Evolutionary conservation across 2,797 vertebrate genomes (phyloP).

Genomic region (Petrocephalus sullivani): DNA sequence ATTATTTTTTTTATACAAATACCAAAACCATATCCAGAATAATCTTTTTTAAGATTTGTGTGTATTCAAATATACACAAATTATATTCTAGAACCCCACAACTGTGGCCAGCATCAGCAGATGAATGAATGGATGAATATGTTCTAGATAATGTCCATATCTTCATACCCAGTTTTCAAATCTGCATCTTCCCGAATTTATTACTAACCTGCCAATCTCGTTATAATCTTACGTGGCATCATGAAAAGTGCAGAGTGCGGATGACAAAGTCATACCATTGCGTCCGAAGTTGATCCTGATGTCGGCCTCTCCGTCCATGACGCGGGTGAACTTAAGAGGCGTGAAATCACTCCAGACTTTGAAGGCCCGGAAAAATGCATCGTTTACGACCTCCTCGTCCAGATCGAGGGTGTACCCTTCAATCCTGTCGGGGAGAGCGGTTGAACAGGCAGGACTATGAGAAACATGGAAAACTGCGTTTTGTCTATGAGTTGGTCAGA

Average conservation of each 20-base stretch:
- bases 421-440: conserved; percentile 65
- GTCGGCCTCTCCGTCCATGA: conserved; percentile 92
- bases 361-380: conserved; percentile 91
- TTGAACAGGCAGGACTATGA: not conserved
- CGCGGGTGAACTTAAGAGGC: conserved; percentile 76
- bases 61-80: not conserved
- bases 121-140: not conserved
- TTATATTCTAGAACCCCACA: not conserved
- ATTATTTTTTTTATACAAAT: not conserved
- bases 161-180: not conserved
- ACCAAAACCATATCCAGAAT: not conserved
- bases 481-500: not conserved
- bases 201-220: not conserved
- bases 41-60: not conserved
- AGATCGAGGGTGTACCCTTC: conserved; percentile 84
- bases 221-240: not conserved
- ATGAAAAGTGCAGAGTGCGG: not conserved
- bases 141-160: not conserved
- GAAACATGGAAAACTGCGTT: not conserved
- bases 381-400: conserved; percentile 88
- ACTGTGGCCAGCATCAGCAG: not conserved
- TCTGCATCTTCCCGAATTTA: not conserved
- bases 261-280: conserved; percentile 69
- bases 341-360: conserved; percentile 95
- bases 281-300: conserved; percentile 98